Base-by-base conservation (phyloP, 1,140 invertebrate species). In the Tetragnatha versicolor region DNA sequence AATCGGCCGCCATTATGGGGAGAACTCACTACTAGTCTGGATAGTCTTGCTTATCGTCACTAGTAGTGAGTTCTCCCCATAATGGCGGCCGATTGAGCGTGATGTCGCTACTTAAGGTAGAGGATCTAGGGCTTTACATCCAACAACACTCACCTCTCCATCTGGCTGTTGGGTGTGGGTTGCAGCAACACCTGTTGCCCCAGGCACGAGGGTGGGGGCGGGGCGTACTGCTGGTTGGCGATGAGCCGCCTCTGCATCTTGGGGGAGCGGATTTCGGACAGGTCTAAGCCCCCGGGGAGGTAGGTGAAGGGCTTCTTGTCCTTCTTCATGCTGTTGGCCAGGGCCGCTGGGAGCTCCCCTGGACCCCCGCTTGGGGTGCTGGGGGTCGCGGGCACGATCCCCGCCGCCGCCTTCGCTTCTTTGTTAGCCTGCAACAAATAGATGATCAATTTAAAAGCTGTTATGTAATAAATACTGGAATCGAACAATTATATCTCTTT, bases 301-400 rank as follows among this genome's bases (percentile, higher is more conserved):
- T 97, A 97, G 2, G 95, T 97, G 84, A 96, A 97, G 1, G 94
- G 94, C 84, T 85, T 96, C 85, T 96, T 97, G 84, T 97, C 94
- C 87, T 95, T 95, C 90, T 95, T 91, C 93, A 97, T 95, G 12
- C 94, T 94, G 83, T 94, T 94, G 84, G 95, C 93, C 35, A 97
- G 93, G 55, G 93, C 93, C 49, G 92, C 91, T 76, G 94, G 94
- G 42, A 94, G 93, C 14, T 80, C 80, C 70, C 76, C 80, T 20
- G 81, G 81, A 6, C 47, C 70, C 17, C 65, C 68, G 12, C 79
- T 65, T 4, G 82, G 82, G 7, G 80, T 72, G 60, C 82, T 80
- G 4, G 69, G 73, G 5, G 60, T 73, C n/a, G 33, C 66, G 7
- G 58, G 33, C 3, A 27, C 17, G 45, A 79, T 79, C 14, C 72